Evolutionary conservation across 2,113 vertebrate species (phyloP), one percentile per base, ranked within the genome.

Genomic region (Dunckerocampus dactyliophorus): DNA sequence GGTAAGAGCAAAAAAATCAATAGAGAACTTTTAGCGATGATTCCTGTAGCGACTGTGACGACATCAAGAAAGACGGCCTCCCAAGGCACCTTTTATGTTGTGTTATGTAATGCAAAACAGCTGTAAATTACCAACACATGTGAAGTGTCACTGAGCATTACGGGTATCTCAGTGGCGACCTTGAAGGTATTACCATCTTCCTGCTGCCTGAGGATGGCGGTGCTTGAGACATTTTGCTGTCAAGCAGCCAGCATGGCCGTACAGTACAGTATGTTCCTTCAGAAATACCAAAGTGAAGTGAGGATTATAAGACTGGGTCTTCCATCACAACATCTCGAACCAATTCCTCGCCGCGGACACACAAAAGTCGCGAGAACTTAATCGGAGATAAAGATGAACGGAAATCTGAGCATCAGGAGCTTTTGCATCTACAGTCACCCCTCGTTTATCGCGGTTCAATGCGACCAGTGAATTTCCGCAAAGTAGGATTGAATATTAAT

Each of bases 141-240:
- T 52, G 19, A 66, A 61, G 54, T 69, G 65, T 65, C 72, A 50
- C 52, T 9, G 53, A 59, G 71, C 47, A 59, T 66, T 39, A 66
- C 42, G 56, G 46, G 37, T 17, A 58, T 64, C 22, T 56, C 56
- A 39, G 46, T n/a, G 50, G 37, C 37, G 10, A 39, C 34, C 34
- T 34, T 69, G 62, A 50, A 71, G 71, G 37, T 62, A 62, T 59
- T 19, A 43, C 2, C 3, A 47, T 37, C 63, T 63, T 66, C 53
- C 60, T 45, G 62, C 55, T 59, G 34, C 2, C 24, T 47, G 60
- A 67, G 52, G 63, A 76, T 34, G 53, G 71, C 61, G 53, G 68
- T 60, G 48, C 24, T 62, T 12, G 3, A 76, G 82, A 71, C 63
- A 80, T 80, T 79, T 70, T 65, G 20, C 39, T 20, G 20, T 31